These are phyloP conservation scores for Cheilosia pagana DNA, from an alignment of 2,888 invertebrate species.

Conservation along the genomic window DNA sequence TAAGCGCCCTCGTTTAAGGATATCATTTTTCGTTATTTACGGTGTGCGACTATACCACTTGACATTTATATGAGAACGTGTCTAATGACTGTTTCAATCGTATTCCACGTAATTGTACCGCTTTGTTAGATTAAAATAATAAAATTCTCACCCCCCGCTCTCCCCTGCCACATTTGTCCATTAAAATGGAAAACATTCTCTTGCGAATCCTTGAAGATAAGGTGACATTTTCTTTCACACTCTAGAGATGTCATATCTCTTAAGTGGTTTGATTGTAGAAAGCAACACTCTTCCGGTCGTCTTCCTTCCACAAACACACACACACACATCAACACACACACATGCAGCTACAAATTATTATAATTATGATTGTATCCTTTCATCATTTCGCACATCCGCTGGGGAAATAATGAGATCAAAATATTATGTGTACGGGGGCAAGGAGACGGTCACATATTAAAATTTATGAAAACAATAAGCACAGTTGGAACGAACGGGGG, in stretches of 20 bases:
- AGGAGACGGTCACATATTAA: slow-evolving; percentile 27
- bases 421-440: neutral
- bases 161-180: neutral
- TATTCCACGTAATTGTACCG: neutral
- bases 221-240: neutral
- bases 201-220: slow-evolving; percentile 1
- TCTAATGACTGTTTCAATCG: slow-evolving; percentile 15
- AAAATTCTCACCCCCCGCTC: neutral
- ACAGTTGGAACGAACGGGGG: neutral
- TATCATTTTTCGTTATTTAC: neutral
- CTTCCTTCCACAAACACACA: neutral
- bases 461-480: slow-evolving; percentile 45
- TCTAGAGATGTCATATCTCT: slow-evolving; percentile 9
- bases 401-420: slow-evolving; percentile 49
- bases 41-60: neutral
- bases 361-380: slow-evolving; percentile 36
- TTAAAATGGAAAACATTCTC: neutral
- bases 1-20: neutral
- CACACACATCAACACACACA: too few species aligned
- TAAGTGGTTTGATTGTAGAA: slow-evolving; percentile 47
- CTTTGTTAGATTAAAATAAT: neutral
- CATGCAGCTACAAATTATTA: slow-evolving; percentile 16
- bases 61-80: neutral
- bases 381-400: slow-evolving; percentile 40
- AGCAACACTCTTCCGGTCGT: slow-evolving; percentile 22